Base-by-base conservation (phyloP, 2,113 vertebrate genomes). In the Pteruthius melanotis region DNA sequence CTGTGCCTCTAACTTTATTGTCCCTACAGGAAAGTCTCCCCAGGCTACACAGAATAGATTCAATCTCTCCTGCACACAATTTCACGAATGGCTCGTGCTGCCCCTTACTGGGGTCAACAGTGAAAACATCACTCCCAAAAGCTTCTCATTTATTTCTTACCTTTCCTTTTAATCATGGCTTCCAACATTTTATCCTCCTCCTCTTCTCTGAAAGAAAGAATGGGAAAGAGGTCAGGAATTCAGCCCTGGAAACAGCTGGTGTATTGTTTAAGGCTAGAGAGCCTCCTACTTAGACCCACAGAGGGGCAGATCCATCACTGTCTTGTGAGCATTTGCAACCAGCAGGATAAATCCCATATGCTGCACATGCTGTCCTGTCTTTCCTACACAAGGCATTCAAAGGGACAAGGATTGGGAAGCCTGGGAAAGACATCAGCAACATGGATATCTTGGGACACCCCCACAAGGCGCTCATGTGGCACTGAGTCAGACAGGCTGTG, bases 171-270 rank as follows among this genome's bases (percentile, higher is more conserved):
- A 93, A 99, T 98, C 97, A 98, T 98, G 75, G 97, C 99, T 93
- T 98, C 99, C 97, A 99, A 94, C 75, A 99, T 98, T 98, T 97
- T 94, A 72, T 99, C 98, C 75, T 99, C 99, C 79, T 99, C 98
- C 85, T 98, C 98, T 93, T 99, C 99, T 96, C 99, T 99, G 92
- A 83, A 96, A 97, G 91, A 91, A 97, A 96, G 80, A 97, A 70
- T 66, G 49, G 60, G 64, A 95, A 95, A 87, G 12, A 89, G 59
- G 37, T 95, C 66, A 94, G 74, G 50, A 83, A 87, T 82, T 90
- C 71, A 44, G 59, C 47, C 60, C 54, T 59, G 59, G 31, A 83
- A 71, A 94, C 76, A 93, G 42, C 65, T 90, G 83, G 47, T 42
- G 24, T 49, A 60, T 77, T 85, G 90, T 81, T 95, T 49, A 59